Evolutionary conservation across 2,888 invertebrate genomes (phyloP), one percentile per base, ranked within the genome.

Genomic region (Embidobia sp.): DNA sequence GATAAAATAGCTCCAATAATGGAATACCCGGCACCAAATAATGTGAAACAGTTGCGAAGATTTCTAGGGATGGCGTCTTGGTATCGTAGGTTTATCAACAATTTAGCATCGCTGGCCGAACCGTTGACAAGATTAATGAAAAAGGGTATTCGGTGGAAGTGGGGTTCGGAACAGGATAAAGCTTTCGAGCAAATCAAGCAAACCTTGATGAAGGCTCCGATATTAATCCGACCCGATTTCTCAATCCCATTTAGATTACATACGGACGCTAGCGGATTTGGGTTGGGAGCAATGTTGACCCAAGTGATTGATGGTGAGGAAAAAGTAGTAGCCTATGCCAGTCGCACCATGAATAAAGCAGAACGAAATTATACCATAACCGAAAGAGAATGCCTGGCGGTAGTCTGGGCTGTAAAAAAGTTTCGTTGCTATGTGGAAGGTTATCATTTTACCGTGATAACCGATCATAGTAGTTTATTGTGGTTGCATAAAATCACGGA

Each of bases 351-450:
- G 3, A 55, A 37, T 0, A 46, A n/a, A n/a, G n/a, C n/a, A n/a
- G n/a, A n/a, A n/a, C n/a, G n/a, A n/a, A n/a, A n/a, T n/a, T n/a
- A n/a, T 16, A 53, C 78, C 3, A 78, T 75, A 4, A 82, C 82
- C 0, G 79, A 83, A 40, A 59, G 37, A 16, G 82, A 85, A 22
- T 84, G 81, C 27, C 69, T 79, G 44, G n/a, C n/a, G n/a, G n/a
- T n/a, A n/a, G n/a, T n/a, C n/a, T n/a, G n/a, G n/a, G n/a, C n/a
- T n/a, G n/a, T 82, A 0, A 40, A 64, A 19, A 78, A 75, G 18
- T 80, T 79, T 16, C 26, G 80, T 0, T 53, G 73, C 8, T 82
- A 82, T 26, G 18, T 83, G 3, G n/a, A n/a, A n/a, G n/a, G n/a
- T n/a, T n/a, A n/a, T n/a, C n/a, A n/a, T n/a, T n/a, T n/a, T n/a